These are phyloP conservation scores for Drosophila neonasuta DNA, from an alignment of 2,888 invertebrate genomes.

Conservation along the genomic window DNA sequence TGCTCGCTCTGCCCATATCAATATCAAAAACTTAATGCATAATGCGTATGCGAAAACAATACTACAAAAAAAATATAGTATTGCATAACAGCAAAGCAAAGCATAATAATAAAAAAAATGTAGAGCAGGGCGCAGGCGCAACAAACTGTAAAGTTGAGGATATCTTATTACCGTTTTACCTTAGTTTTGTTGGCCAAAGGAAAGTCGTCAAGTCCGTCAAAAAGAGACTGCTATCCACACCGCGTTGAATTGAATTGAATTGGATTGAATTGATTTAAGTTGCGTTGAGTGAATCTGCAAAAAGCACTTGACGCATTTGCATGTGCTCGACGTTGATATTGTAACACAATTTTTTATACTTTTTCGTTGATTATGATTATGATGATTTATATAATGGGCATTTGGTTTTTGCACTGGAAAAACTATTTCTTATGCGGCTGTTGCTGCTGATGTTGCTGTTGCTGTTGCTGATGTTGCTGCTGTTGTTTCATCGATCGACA, in stretches of 20 bases:
- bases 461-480: constrained; percentile 10
- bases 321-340: constrained; percentile 31
- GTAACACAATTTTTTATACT: constrained; percentile 43
- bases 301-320: constrained; percentile 63
- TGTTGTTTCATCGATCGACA: constrained; percentile 56
- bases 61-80: not conserved
- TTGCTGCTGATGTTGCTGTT: constrained; percentile 21
- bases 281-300: constrained; percentile 33
- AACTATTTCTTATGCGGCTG: constrained; percentile 48
- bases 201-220: constrained; percentile 12
- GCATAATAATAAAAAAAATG: constrained; percentile 1
- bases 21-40: constrained; percentile 54
- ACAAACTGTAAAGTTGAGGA: constrained; percentile 12
- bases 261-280: constrained; percentile 8
- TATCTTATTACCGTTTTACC: constrained; percentile 11
- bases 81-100: constrained; percentile 39
- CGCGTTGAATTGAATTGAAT: constrained; percentile 6
- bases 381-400: constrained; percentile 63
- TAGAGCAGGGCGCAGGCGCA: constrained; percentile 47
- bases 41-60: not conserved
- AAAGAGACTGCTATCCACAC: constrained; percentile 33
- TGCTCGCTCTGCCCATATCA: constrained; percentile 5
- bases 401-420: constrained; percentile 66
- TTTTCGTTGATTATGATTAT: constrained; percentile 1
- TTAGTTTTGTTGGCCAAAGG: constrained; percentile 7